Conservation (phyloP, 2,113 vertebrate species). For the Naja naja region DNA sequence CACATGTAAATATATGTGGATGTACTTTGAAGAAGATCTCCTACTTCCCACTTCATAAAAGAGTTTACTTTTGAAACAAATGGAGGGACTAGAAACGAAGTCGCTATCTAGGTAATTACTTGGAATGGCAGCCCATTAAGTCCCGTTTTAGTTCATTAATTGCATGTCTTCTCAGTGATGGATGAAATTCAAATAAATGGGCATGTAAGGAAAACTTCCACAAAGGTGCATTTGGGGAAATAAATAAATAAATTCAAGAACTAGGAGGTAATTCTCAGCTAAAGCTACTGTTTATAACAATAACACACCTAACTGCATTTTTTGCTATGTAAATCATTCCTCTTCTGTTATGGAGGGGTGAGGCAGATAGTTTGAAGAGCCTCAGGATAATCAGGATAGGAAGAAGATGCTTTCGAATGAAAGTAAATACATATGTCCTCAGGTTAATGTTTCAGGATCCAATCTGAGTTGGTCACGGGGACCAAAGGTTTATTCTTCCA, state of each 20-base stretch:
- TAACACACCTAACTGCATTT: not conserved
- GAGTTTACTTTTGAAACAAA: not conserved
- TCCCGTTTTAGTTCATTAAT: not conserved
- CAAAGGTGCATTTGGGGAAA: not conserved
- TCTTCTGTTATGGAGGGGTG: not conserved
- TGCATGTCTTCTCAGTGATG: not conserved
- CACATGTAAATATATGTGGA: slow-evolving; percentile 6
- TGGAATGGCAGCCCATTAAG: not conserved
- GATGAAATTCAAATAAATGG: not conserved
- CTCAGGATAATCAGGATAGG: too few relatives aligned
- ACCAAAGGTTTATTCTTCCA: too few relatives aligned
- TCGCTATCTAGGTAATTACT: slow-evolving; percentile 5
- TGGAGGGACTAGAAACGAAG: not conserved
- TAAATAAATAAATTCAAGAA: not conserved
- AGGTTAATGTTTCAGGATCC: too few relatives aligned
- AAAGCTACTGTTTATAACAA: not conserved
- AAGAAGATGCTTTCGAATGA: not conserved
- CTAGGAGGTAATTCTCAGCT: not conserved
- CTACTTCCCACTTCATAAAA: not conserved
- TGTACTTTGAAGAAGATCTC: slow-evolving; percentile 26
- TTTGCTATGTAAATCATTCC: not conserved
- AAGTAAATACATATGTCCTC: too few relatives aligned
- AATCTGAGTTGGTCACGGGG: too few relatives aligned
- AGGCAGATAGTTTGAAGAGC: not conserved
- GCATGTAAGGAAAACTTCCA: not conserved